Percentiles rank a stretch among this genome's conserved stretches.
Conservation (phyloP, 2,888 invertebrate genomes). For the Dasypogon diadema region DNA sequence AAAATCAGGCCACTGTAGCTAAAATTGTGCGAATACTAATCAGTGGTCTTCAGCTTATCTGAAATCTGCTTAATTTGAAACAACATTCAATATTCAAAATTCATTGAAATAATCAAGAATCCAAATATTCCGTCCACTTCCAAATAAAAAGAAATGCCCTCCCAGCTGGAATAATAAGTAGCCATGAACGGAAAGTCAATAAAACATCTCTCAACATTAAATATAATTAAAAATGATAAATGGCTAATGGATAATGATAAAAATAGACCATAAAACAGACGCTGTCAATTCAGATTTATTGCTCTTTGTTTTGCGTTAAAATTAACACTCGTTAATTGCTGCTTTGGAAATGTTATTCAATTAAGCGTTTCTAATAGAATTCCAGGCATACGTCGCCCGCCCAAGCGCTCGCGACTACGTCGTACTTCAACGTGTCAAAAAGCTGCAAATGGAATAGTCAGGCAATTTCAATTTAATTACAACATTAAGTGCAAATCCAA, state of each 20-base stretch:
- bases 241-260: slow-evolving; percentile 2
- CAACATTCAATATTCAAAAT: no score
- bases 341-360: slow-evolving; percentile 30
- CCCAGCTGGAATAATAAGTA: neutral
- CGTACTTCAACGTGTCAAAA: neutral
- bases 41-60: no score
- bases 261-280: slow-evolving; percentile 41
- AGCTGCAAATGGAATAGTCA: neutral
- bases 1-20: no score
- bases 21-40: no score
- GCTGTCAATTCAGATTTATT: slow-evolving; percentile 48
- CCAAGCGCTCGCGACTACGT: slow-evolving; percentile 7
- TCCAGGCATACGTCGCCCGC: slow-evolving; percentile 20
- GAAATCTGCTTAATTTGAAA: no score
- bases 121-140: no score
- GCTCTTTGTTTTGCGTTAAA: slow-evolving; percentile 43
- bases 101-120: no score
- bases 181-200: neutral
- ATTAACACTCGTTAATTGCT: slow-evolving; percentile 40
- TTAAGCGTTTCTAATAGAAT: slow-evolving; percentile 37
- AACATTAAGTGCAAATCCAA: slow-evolving; percentile 23
- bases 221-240: slow-evolving; percentile 25
- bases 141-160: no score
- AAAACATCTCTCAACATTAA: slow-evolving; percentile 13
- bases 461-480: slow-evolving; percentile 29